A percentile compares a stretch with the other conserved stretches of the same genome.
These are phyloP conservation scores for Trididemnum clinides DNA, from an alignment of 23 tunicate genomes.

Conservation along the genomic window DNA sequence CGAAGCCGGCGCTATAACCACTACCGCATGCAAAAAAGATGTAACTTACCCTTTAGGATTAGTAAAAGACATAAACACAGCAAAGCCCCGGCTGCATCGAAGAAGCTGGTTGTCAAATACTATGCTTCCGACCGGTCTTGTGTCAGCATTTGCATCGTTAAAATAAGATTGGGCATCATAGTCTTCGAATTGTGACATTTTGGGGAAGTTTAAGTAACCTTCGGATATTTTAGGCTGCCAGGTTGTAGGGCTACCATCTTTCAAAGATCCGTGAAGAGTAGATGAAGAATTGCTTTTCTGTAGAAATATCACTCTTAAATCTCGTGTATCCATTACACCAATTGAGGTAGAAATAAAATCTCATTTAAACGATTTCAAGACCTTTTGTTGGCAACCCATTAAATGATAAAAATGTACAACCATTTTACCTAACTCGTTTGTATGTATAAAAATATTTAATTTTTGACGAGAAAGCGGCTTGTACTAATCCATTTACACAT, in stretches of 20 bases:
- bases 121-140: constrained; percentile 40
- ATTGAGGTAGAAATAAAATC: no score
- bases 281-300: constrained; percentile 81
- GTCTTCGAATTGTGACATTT: constrained; percentile 8
- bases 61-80: constrained; percentile 61
- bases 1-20: no score
- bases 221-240: constrained; percentile 38
- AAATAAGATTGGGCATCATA: constrained; percentile 17
- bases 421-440: no score
- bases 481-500: no score
- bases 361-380: no score
- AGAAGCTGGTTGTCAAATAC: constrained; percentile 62
- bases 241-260: neutral
- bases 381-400: no score
- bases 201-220: neutral
- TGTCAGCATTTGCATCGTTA: neutral
- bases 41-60: constrained; percentile 40
- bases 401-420: no score
- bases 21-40: no score
- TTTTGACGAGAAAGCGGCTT: no score
- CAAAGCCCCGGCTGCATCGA: constrained; percentile 56
- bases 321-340: no score
- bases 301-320: no score
- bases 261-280: constrained; percentile 38
- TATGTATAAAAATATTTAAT: no score